Percentiles rank a stretch among this genome's conserved stretches.
phyloP scores from a whole-genome alignment of 2,888 invertebrate genomes.

The Lasiommata megera region DNA sequence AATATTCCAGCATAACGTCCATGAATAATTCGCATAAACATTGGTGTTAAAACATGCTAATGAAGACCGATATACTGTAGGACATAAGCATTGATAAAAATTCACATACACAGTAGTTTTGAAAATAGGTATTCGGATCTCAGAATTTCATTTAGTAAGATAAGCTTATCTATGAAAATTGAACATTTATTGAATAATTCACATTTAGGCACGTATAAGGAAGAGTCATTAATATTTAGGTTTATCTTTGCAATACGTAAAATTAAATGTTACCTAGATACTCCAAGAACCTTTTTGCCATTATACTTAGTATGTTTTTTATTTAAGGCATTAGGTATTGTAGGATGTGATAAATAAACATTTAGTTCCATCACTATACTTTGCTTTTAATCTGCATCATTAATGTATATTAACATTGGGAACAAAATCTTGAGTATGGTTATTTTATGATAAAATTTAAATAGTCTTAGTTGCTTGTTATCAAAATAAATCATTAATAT shows the following conservation, averaged over 20 bases:
- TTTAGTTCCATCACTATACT: neutral
- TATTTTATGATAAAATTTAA: neutral
- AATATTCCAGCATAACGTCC: slow-evolving; percentile 25
- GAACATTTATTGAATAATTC: neutral
- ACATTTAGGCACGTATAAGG: neutral
- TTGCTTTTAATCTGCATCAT: neutral
- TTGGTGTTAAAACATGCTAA: slow-evolving; percentile 2
- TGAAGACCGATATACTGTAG: too few species aligned
- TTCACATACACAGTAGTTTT: slow-evolving; percentile 5
- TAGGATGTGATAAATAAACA: neutral
- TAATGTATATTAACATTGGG: neutral
- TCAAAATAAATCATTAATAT: neutral
- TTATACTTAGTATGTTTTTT: neutral
- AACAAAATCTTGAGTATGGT: neutral
- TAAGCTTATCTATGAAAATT: neutral
- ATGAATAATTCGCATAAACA: neutral
- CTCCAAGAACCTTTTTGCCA: slow-evolving; percentile 5
- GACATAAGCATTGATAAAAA: neutral
- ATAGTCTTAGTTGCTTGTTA: neutral
- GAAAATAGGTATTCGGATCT: slow-evolving; percentile 25
- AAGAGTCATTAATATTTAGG: neutral
- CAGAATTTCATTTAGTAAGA: slow-evolving; percentile 20
- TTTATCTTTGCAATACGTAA: slow-evolving; percentile 2
- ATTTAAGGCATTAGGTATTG: neutral
- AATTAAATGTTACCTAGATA: slow-evolving; percentile 1